Evolutionary conservation across 2,888 invertebrate species (phyloP), one percentile per base, ranked within the genome.

Genomic region (Machimus rusticus): DNA sequence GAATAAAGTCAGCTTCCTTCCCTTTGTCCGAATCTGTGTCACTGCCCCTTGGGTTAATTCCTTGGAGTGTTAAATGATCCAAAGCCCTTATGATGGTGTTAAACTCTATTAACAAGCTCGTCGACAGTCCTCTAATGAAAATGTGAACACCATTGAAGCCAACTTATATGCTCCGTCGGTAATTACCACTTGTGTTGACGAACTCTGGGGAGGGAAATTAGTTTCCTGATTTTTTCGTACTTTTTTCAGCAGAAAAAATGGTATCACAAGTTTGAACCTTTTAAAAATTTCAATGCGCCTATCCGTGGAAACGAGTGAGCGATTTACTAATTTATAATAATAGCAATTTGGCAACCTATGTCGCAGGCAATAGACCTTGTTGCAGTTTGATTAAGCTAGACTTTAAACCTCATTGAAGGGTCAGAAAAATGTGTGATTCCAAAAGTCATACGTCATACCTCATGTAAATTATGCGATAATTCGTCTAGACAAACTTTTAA

Each of bases 51-150:
- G 37, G 78, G 19, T 12, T 78, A 78, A 78, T 78, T 78, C 78
- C 78, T 23, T 14, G 9, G 78, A 78, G 78, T 43, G 23, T 34
- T 78, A 78, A 81, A 81, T 81, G 81, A 81, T 55, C 81, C 81
- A 81, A 81, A 81, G 81, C 23, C 55, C 46, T 55, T 51, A 28
- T 81, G 81, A 81, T 81, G 81, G 55, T 51, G 81, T 81, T 81
- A 55, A 81, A 55, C 55, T 34, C 81, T 39, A 74, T 74, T 74
- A 74, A 74, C 31, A 28, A 74, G 31, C 28, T 74, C 28, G 74
- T 74, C 74, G 74, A 23, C 74, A 74, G 23, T 9, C n/a, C 74
- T 19, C 14, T 74, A 74, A 74, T 74, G 74, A 74, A 74, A 74
- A 34, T 74, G 74, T 74, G 74, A 23, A 74, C 74, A 34, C 74